Conservation (phyloP, 2,888 invertebrate genomes). For the Mesopsocus fuscifrons region DNA sequence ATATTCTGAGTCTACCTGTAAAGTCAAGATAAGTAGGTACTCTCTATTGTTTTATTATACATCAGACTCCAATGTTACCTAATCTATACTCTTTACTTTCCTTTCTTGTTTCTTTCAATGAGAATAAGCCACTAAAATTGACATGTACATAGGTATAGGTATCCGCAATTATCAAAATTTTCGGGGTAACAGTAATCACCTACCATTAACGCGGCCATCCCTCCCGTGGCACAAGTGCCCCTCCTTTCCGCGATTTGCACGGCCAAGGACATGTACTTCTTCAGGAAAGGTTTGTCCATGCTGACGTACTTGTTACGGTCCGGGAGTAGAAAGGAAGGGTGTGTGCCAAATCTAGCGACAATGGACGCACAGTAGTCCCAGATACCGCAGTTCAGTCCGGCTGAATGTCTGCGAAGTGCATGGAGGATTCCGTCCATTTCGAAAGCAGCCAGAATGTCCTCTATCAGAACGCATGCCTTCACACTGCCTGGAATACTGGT, state of each 20-base stretch:
- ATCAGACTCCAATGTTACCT: too few relatives aligned
- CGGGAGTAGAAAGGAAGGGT: conserved; percentile 38
- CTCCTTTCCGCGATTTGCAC: conserved; percentile 37
- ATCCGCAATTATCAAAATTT: too few relatives aligned
- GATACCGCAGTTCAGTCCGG: conserved; percentile 53
- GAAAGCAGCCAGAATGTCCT: conserved; percentile 46
- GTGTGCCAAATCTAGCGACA: conserved; percentile 40
- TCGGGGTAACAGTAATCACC: too few relatives aligned
- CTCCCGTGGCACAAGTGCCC: conserved; percentile 42
- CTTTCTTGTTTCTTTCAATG: too few relatives aligned
- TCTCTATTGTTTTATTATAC: too few relatives aligned
- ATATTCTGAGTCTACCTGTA: conserved; percentile 13
- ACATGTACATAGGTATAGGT: too few relatives aligned
- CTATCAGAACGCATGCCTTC: conserved; percentile 51
- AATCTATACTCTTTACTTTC: too few relatives aligned
- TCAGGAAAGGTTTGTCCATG: conserved; percentile 41
- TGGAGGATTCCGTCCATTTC: conserved; percentile 49
- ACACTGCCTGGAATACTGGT: conserved; percentile 41
- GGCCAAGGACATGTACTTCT: conserved; percentile 38
- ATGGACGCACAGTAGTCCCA: conserved; percentile 55
- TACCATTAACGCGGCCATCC: conserved; percentile 44
- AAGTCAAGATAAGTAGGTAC: too few relatives aligned
- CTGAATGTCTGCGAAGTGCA: conserved; percentile 40
- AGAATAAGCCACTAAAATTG: too few relatives aligned
- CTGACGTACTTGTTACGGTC: conserved; percentile 48